phyloP scores from a whole-genome alignment of 1,140 invertebrate species.

The Diorhabda sublineata region DNA sequence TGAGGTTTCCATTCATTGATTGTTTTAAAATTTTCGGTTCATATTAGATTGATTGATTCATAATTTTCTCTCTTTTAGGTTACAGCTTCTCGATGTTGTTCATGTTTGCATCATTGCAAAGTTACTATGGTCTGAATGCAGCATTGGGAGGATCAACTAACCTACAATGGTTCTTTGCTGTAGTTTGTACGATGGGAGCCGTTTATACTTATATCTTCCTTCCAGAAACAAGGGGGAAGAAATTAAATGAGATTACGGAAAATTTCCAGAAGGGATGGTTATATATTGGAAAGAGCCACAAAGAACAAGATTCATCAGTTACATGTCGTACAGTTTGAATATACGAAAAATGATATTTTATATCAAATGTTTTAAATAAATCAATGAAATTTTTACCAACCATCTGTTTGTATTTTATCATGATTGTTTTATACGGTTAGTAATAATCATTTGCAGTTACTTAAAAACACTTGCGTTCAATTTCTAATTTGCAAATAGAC shows the following conservation, averaged over 20 bases:
- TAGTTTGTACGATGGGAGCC: slow-evolving; percentile 54
- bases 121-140: slow-evolving; percentile 46
- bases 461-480: too few relatives aligned
- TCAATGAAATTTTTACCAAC: neutral
- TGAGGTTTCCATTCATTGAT: too few relatives aligned
- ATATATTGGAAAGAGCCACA: slow-evolving; percentile 34
- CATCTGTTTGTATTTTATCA: neutral
- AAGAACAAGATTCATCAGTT: neutral
- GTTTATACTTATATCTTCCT: slow-evolving; percentile 60
- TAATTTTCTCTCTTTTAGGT: neutral
- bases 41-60: too few relatives aligned
- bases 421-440: too few relatives aligned
- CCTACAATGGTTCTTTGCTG: slow-evolving; percentile 60
- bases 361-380: neutral
- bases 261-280: slow-evolving; percentile 52
- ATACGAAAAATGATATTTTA: neutral
- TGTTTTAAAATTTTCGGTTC: too few relatives aligned
- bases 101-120: slow-evolving; percentile 54
- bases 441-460: too few relatives aligned
- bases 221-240: slow-evolving; percentile 68
- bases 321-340: too few relatives aligned
- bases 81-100: slow-evolving; percentile 52
- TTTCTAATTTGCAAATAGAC: too few relatives aligned
- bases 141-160: slow-evolving; percentile 29
- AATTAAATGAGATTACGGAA: slow-evolving; percentile 62